Evolutionary conservation across 1,140 invertebrate genomes (phyloP), one percentile per base, ranked within the genome.

Genomic region (Doryteuthis pealeii): DNA sequence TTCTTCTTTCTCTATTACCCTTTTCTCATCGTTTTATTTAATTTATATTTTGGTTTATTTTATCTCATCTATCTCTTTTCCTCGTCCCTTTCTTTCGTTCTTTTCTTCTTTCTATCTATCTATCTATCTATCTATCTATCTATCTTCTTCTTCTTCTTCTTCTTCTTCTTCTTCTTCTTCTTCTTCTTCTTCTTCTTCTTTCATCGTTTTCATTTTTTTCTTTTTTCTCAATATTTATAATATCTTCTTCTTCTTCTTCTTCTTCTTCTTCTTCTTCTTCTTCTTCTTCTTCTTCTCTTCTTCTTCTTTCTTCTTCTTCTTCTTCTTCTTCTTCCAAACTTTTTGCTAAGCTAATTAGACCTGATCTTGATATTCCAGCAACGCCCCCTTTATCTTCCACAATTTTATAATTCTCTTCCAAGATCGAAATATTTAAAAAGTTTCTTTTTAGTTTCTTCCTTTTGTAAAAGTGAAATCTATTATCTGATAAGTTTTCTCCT

Each of bases 141-240:
- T 28, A 14, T 28, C 26, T 62, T 62, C 1, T 62, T 6, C 18
- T 62, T 6, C 10, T 12, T 62, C 18, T 6, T 62, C 18, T 15
- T 28, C 26, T 62, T 2, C 18, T 62, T 22, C 18, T 28, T 5
- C 54, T 62, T 32, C 22, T 31, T 10, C 8, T 30, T 26, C 58
- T 68, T 31, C n/a, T 33, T 43, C 31, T 67, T 67, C 22, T 35
- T 68, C 28, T 40, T 15, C 65, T n/a, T n/a, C 58, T 74, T 67
- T n/a, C 40, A 28, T 43, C 33, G 0, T 2, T 68, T 67, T 14
- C 79, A 77, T 1, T 71, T 73, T 18, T 58, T 70, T 0, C 30
- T 73, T 70, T 77, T 74, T n/a, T 45, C 45, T 40, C 62, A 74
- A 1, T 43, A 33, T 26, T 71, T 12, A 73, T 43, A 32, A 67